A percentile compares a stretch with the other conserved stretches of the same genome.
Conservation (phyloP, 2,113 vertebrate species). For the Phylloscopus trochilus region DNA sequence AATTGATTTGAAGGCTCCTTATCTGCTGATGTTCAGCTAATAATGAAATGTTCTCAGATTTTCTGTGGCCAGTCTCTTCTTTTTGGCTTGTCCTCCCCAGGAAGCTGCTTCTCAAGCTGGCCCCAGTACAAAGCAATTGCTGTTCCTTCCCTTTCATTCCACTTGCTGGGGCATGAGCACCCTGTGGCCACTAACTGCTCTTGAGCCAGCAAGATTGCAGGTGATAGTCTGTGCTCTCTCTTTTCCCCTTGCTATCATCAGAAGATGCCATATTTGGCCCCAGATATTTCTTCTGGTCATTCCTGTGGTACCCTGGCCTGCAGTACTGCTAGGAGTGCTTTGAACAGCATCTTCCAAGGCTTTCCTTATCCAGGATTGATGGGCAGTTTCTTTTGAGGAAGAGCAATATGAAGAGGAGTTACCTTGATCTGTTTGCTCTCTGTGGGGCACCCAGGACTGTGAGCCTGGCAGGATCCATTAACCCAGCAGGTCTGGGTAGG, state of each 20-base stretch:
- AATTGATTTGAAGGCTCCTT: not conserved
- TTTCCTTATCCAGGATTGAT: not conserved
- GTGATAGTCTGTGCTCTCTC: not conserved
- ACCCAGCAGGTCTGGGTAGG: not conserved
- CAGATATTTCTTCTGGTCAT: not conserved
- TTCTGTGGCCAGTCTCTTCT: not conserved
- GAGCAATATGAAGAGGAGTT: not conserved
- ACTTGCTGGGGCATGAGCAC: fast-evolving
- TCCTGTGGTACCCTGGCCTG: not conserved
- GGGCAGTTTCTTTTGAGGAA: not conserved
- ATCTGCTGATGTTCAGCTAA: not conserved
- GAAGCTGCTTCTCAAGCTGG: not conserved
- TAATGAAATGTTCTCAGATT: not conserved
- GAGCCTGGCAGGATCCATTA: not conserved
- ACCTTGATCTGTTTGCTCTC: not conserved
- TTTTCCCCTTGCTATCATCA: not conserved
- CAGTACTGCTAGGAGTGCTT: not conserved
- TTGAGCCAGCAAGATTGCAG: fast-evolving
- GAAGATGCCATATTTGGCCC: not conserved
- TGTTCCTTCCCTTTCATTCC: not conserved
- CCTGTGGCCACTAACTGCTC: not conserved
- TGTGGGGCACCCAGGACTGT: not conserved
- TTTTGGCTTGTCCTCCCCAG: not conserved
- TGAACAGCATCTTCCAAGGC: not conserved
- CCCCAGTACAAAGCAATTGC: fast-evolving